Conservation (phyloP, 2,888 invertebrate genomes). For the Nemotelus nigrinus region DNA sequence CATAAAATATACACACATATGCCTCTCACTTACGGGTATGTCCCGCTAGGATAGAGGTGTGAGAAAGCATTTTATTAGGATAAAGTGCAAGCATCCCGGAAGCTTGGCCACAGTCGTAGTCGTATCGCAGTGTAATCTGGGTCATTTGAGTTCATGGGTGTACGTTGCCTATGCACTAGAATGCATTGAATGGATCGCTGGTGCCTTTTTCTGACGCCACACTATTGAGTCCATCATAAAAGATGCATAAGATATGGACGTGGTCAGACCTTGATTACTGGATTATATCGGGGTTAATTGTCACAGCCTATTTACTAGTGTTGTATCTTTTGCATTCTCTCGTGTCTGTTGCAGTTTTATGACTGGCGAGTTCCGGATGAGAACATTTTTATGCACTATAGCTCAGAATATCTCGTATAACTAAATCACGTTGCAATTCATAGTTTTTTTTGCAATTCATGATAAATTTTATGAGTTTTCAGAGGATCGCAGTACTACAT, state of each 20-base stretch:
- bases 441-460: not conserved
- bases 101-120: conserved; percentile 18
- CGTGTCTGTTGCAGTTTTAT: conserved; percentile 9
- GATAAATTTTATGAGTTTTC: not conserved
- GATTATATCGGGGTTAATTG: conserved; percentile 44
- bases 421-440: not conserved
- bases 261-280: conserved; percentile 36
- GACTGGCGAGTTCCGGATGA: not conserved
- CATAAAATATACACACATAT: not conserved
- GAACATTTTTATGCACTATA: not conserved
- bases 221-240: conserved; percentile 34
- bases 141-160: conserved; percentile 42
- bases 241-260: conserved; percentile 42
- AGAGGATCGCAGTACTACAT: no score
- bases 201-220: conserved; percentile 13
- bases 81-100: conserved; percentile 38
- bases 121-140: conserved; percentile 22
- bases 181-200: conserved; percentile 3
- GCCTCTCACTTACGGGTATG: not conserved
- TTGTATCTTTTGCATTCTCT: conserved; percentile 12
- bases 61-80: conserved; percentile 41
- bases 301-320: conserved; percentile 34
- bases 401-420: no score
- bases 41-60: conserved; percentile 3
- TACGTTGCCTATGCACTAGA: not conserved